Evolutionary conservation across 2,113 vertebrate species (phyloP).

Genomic region (Prinia subflava): DNA sequence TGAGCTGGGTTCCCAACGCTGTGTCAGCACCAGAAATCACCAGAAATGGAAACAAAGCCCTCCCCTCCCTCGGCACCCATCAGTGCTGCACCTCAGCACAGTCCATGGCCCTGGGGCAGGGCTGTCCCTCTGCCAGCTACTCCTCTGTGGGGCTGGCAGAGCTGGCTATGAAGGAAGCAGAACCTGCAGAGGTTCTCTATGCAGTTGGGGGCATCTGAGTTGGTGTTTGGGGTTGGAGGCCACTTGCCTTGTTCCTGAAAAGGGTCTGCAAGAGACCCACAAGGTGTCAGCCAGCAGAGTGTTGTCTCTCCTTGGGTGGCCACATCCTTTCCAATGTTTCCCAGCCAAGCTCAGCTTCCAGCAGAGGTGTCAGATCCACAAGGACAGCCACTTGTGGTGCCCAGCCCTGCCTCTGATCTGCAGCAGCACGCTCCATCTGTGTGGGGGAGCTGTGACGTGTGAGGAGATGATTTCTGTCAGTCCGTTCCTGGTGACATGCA

Average conservation of each 20-base stretch:
- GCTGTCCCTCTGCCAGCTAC: neutral
- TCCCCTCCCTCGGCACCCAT: neutral
- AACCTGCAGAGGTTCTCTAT: neutral
- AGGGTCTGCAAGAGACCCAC: neutral
- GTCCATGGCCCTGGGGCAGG: neutral
- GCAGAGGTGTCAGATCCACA: neutral
- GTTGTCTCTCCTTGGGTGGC: neutral
- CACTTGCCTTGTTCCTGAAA: neutral
- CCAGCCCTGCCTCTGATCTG: neutral
- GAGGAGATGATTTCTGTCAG: neutral
- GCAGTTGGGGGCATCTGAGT: neutral
- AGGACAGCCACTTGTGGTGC: neutral
- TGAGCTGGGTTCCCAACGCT: neutral
- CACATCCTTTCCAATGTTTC: neutral
- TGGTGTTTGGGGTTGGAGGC: neutral
- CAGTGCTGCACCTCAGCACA: neutral
- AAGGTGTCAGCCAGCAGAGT: neutral
- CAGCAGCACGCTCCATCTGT: neutral
- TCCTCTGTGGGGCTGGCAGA: neutral
- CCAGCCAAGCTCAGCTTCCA: neutral
- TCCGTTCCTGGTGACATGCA: neutral
- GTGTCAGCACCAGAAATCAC: neutral
- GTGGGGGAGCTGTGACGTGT: neutral
- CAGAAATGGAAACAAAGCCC: neutral
- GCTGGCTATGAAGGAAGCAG: neutral